Base-by-base conservation (phyloP, 53 echinoderm and acorn worm species). In the Astropecten irregularis region DNA sequence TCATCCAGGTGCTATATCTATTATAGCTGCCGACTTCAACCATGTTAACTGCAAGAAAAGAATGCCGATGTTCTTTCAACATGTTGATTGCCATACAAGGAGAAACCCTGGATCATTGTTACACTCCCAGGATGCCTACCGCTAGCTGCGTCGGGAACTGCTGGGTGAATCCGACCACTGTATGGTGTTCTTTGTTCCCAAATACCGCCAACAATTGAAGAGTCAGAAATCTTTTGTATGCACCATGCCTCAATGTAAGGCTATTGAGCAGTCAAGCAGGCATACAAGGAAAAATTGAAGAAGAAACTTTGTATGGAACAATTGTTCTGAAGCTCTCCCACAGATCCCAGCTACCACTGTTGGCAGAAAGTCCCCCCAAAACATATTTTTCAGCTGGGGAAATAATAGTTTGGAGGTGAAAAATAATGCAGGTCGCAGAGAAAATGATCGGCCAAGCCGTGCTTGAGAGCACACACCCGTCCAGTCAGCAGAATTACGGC, bases 111-210 rank as follows among this genome's bases (percentile, higher is more conserved):
- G 84, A 84, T 27, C 84, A 84, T 54, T 84, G 84, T 69, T 84
- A 84, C 22, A 69, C 84, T 38, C 26, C 69, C 13, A 70, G 52
- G 40, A 54, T 3, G 84, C 55, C 1, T 84, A 84, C 59, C 69
- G 53, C 31, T 84, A 69, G 3, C 29, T 84, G 31, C 46, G 64
- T 18, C 84, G 58, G 22, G 55, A 69, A 14, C 84, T 70, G n/a
- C 70, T 84, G 4, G 84, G 84, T 16, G 71, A 84, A 16, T 84
- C 84, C 7, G 84, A 84, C 58, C 84, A 84, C 28, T 63, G 64
- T 38, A 53, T 84, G 70, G 52, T 84, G 26, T 49, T 63, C 40
- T 27, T 84, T 0, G 49, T 70, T 36, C 70, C 84, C 26, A 50
- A 39, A 25, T 83, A 83, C 83, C 66, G 49, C 21, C 38, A 50